A percentile compares a stretch with the other conserved stretches of the same genome.
These are phyloP conservation scores for Halcyon leucocephala DNA, from an alignment of 2,797 vertebrate species.

Conservation along the genomic window DNA sequence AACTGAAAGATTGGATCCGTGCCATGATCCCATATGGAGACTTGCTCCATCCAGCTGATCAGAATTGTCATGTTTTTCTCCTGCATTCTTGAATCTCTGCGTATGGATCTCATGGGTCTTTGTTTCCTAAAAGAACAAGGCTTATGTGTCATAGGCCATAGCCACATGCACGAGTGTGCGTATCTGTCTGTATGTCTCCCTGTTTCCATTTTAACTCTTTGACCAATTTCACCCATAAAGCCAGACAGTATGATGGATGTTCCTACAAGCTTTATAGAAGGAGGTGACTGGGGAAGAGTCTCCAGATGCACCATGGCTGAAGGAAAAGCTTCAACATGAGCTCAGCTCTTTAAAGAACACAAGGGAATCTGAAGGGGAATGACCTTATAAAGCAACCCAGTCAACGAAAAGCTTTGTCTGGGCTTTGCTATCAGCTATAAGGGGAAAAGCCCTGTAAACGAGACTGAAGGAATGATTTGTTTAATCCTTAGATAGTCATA, in stretches of 20 bases:
- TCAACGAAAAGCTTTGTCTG: not conserved
- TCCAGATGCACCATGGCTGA: not conserved
- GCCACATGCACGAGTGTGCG: fast-evolving
- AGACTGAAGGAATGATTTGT: not conserved
- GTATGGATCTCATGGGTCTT: not conserved
- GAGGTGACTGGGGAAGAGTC: not conserved
- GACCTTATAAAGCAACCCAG: not conserved
- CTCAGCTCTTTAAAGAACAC: not conserved
- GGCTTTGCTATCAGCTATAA: not conserved
- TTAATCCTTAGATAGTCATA: slow-evolving; percentile 38
- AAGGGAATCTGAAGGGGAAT: not conserved
- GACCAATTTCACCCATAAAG: not conserved
- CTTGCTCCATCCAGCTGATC: not conserved
- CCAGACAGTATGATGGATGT: not conserved
- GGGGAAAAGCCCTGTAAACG: not conserved
- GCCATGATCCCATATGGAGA: not conserved
- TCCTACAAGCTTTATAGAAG: not conserved
- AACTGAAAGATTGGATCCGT: not conserved
- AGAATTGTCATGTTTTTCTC: not conserved
- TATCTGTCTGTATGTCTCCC: not conserved
- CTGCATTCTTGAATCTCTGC: not conserved
- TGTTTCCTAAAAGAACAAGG: not conserved
- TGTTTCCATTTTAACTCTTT: not conserved
- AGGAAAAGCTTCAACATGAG: not conserved
- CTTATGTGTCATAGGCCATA: not conserved